These are phyloP conservation scores for Halcyon smyrnensis DNA, from an alignment of 2,797 vertebrate genomes.

Conservation along the genomic window DNA sequence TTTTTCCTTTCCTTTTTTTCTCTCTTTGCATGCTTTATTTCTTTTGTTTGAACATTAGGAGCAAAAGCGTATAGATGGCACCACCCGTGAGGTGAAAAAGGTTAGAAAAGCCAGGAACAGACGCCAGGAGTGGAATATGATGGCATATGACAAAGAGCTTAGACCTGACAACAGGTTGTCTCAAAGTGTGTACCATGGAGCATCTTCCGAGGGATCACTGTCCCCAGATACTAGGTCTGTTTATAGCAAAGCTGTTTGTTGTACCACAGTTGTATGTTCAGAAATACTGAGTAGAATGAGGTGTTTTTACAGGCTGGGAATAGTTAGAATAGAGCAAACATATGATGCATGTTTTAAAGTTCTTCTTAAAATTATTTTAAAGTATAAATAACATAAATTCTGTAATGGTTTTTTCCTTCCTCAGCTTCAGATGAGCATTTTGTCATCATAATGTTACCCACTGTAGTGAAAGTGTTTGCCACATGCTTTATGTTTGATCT, in stretches of 20 bases:
- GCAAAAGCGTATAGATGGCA: conserved; percentile 95
- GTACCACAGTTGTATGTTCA: conserved; percentile 26
- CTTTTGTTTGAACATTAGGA: conserved; percentile 85
- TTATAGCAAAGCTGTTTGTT: conserved; percentile 34
- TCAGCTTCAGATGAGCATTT: background rate
- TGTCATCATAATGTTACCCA: background rate
- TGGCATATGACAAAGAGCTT: conserved; percentile 99
- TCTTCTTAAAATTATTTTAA: background rate
- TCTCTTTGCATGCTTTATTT: conserved; percentile 78
- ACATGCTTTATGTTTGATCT: background rate
- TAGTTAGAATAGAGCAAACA: background rate
- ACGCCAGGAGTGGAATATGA: conserved; percentile 99
- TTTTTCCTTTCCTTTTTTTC: conserved; percentile 74
- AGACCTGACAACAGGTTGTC: conserved; percentile 94
- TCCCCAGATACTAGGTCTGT: conserved; percentile 96
- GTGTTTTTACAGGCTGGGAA: background rate
- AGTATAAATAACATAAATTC: background rate
- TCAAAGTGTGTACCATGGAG: conserved; percentile 91
- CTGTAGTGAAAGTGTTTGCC: background rate
- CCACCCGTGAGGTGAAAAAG: conserved; percentile 98
- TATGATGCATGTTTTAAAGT: background rate
- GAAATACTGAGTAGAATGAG: conserved; percentile 24
- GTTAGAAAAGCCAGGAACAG: conserved; percentile 98
- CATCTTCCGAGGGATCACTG: conserved; percentile 94
- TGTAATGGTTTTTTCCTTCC: background rate